Evolutionary conservation across 2,113 vertebrate genomes (phyloP), one percentile per base, ranked within the genome.

Genomic region (Puffinus mauretanicus): DNA sequence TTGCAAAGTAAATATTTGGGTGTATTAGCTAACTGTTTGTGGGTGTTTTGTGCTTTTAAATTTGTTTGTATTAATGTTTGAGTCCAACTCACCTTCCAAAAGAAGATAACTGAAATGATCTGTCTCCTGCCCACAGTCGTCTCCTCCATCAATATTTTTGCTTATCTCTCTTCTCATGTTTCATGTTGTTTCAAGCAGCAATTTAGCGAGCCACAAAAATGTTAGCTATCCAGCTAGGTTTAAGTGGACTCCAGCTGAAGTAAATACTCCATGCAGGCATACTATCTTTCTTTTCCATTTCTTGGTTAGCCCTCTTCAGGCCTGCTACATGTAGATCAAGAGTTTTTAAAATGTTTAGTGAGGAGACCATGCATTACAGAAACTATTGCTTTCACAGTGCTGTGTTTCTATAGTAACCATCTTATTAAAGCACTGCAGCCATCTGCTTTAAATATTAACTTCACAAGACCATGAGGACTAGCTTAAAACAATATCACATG

Each of bases 381-480:
- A 98, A 98, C 97, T 97, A 98, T 97, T 98, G 98, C 97, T 98
- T 98, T 98, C 98, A 97, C 96, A 97, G 95, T 88, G 77, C 95
- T 95, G 72, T 86, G 98, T 99, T 97, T 97, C 98, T 97, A 98
- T 98, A 98, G 98, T 91, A 96, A 99, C 98, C 97, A 97, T 97
- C 98, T 98, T 98, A 98, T 97, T 98, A 98, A 98, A 91, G 95
- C 96, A 95, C 95, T 95, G 94, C 88, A 98, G 98, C 98, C 98
- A 99, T 99, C 98, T 99, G 98, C 98, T 98, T 98, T 98, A 98
- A 99, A 98, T 98, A 99, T 98, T 98, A 98, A 97, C 98, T 97
- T 95, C 88, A 97, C 89, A 96, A 96, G 94, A 96, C 95, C 96
- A 94, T 97, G 94, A 95, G 83, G 82, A 93, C 94, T 85, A 79